Conservation (phyloP, 1,140 invertebrate genomes). For the Zaprionus vittiger region DNA sequence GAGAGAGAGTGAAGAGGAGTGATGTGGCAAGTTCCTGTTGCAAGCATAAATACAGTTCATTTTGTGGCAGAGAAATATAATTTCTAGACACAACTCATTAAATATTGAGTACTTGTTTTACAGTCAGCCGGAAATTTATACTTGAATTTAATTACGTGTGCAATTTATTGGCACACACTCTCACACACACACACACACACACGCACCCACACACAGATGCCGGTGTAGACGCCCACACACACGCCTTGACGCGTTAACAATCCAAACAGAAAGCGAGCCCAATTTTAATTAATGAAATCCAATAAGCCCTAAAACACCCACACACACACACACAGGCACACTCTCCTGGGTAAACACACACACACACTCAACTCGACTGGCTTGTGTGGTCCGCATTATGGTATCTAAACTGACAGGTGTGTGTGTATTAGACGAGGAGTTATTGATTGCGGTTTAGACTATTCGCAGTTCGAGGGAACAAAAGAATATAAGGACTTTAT, state of each 20-base stretch:
- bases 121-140: constrained; percentile 68
- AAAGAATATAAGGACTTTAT: not conserved
- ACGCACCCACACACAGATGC: constrained; percentile 11
- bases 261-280: constrained; percentile 43
- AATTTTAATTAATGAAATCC: constrained; percentile 78
- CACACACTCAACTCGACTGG: constrained; percentile 12
- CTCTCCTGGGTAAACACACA: constrained; percentile 1
- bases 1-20: not conserved
- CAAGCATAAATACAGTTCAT: constrained; percentile 41
- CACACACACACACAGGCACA: constrained; percentile 13
- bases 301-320: constrained; percentile 53
- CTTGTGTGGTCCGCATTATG: constrained; percentile 50
- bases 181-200: constrained; percentile 19
- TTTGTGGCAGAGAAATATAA: constrained; percentile 34
- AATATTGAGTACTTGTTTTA: constrained; percentile 70
- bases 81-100: constrained; percentile 65
- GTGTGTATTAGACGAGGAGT: not conserved
- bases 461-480: not conserved
- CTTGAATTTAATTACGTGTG: constrained; percentile 74
- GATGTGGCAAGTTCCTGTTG: constrained; percentile 23
- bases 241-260: constrained; percentile 57
- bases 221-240: constrained; percentile 11
- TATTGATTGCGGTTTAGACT: not conserved
- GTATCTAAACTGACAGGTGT: constrained; percentile 1
- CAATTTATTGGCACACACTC: constrained; percentile 38